phyloP scores from a whole-genome alignment of 2,888 invertebrate genomes.

The Hydrotaea diabolus region DNA sequence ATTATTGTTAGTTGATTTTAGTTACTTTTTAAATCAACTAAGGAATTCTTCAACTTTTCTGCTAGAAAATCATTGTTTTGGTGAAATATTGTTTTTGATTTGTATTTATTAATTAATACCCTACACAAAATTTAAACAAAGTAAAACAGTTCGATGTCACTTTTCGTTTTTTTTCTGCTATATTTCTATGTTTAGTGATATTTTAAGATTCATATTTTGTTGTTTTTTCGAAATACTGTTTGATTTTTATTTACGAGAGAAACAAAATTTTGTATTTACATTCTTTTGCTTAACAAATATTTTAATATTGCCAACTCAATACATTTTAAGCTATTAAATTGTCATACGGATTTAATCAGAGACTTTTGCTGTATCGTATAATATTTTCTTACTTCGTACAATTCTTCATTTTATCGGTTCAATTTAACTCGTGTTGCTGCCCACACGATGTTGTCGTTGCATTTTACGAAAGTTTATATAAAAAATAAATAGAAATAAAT shows the following conservation, averaged over 20 bases:
- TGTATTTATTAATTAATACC: too few species aligned
- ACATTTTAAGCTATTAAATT: too few species aligned
- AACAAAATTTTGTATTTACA: not conserved
- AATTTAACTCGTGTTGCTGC: not conserved
- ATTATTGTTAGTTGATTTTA: too few species aligned
- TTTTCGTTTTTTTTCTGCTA: not conserved
- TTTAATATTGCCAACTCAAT: not conserved
- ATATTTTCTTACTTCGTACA: not conserved
- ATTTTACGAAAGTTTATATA: not conserved
- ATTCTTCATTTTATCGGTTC: not conserved
- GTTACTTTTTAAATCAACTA: too few species aligned
- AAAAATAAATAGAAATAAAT: not conserved
- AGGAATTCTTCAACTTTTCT: too few species aligned
- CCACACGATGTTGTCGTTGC: not conserved
- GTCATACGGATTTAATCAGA: too few species aligned
- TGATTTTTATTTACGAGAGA: too few species aligned
- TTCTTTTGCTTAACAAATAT: not conserved
- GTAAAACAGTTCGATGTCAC: not conserved
- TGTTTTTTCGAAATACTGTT: not conserved
- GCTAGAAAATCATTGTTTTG: too few species aligned
- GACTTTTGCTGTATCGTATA: not conserved
- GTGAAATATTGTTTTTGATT: too few species aligned
- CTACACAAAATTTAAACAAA: not conserved
- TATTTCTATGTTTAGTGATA: not conserved
- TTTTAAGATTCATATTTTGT: not conserved